These are phyloP conservation scores for Probosciger aterrimus DNA, from an alignment of 2,113 vertebrate genomes.

Conservation along the genomic window DNA sequence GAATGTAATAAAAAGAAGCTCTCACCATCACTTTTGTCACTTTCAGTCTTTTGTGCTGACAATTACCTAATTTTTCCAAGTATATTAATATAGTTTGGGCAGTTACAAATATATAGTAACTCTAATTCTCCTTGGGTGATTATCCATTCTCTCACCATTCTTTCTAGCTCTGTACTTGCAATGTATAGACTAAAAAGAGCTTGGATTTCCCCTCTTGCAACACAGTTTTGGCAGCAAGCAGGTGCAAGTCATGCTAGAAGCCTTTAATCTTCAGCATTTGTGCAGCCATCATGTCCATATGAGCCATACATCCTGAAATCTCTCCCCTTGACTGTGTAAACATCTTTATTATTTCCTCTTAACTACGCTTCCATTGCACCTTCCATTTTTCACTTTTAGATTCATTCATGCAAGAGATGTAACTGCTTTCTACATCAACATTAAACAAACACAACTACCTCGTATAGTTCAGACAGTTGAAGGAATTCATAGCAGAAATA, in stretches of 20 bases:
- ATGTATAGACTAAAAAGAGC: background rate
- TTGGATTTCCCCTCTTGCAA: background rate
- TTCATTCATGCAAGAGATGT: background rate
- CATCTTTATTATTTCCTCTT: background rate
- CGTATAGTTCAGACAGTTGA: background rate
- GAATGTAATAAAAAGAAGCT: background rate
- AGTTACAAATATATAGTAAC: background rate
- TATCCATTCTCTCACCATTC: background rate
- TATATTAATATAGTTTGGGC: background rate
- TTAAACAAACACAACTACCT: background rate
- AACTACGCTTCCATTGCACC: background rate
- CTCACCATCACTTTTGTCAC: background rate
- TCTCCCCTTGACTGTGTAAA: background rate
- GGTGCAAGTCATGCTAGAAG: background rate
- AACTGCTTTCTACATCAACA: background rate
- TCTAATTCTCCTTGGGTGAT: background rate
- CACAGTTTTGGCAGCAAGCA: background rate
- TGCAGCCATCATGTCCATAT: background rate
- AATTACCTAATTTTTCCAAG: background rate
- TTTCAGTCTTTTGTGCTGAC: background rate
- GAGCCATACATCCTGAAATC: background rate
- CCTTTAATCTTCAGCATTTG: background rate
- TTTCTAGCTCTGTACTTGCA: background rate
- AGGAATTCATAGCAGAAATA: background rate
- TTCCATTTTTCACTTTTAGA: background rate